phyloP scores from a whole-genome alignment of 37 sponge, comb jelly and placozoan genomes.

The Cladorhizidae sp. region DNA sequence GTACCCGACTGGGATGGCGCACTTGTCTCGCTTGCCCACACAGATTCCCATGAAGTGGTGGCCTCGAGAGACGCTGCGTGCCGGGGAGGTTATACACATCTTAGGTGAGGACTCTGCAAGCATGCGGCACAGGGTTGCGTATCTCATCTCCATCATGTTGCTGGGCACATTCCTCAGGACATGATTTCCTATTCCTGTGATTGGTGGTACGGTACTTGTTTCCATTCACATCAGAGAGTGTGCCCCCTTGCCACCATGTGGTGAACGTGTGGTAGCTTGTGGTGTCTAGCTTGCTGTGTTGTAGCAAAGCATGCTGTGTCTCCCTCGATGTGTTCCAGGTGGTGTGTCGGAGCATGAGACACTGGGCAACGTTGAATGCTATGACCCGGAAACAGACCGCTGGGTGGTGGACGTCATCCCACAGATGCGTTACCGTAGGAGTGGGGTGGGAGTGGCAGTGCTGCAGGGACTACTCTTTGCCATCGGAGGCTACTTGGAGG shows the following conservation, averaged over 20 bases:
- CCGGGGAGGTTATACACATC: conserved; percentile 89
- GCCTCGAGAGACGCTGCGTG: conserved; percentile 82
- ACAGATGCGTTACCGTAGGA: conserved; percentile 78
- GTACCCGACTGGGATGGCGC: conserved; percentile 67
- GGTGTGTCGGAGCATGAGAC: conserved; percentile 91
- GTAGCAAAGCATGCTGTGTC: too few species aligned
- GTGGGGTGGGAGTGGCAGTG: conserved; percentile 93
- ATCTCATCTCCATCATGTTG: too few species aligned
- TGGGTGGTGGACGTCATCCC: conserved; percentile 89
- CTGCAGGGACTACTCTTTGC: conserved; percentile 89
- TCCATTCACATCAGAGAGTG: too few species aligned
- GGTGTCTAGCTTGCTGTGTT: too few species aligned
- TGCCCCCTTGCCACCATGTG: too few species aligned
- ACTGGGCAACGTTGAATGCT: conserved; percentile 89
- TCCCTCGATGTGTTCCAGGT: conserved; percentile 28
- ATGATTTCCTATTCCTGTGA: too few species aligned
- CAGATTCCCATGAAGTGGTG: conserved; percentile 93
- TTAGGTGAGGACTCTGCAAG: conserved; percentile 59
- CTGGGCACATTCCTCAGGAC: too few species aligned
- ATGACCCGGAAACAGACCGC: conserved; percentile 71
- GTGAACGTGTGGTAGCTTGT: too few species aligned
- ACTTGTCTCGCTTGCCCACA: conserved; percentile 73
- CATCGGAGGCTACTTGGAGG: conserved; percentile 93
- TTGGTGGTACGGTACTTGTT: too few species aligned
- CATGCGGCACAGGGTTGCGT: too few species aligned